Percentiles rank a stretch among this genome's conserved stretches.
Conservation (phyloP, 2,113 vertebrate genomes). For the Tretioscincus oriximinensis region DNA sequence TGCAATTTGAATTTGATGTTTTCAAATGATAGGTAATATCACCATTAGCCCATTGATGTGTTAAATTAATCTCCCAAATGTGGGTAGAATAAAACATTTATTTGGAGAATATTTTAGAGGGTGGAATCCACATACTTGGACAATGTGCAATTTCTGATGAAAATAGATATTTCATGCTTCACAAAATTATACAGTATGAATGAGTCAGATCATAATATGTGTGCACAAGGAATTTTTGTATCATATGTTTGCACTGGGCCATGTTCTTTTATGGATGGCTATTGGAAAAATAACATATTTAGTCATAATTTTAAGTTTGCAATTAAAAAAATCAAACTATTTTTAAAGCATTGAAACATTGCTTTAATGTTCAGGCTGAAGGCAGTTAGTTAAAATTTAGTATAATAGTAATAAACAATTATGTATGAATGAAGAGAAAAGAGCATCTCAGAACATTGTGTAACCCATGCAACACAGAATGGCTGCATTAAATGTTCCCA, state of each 20-base stretch:
- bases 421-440: neutral
- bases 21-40: neutral
- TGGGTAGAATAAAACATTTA: no score
- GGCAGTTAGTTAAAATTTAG: constrained; percentile 1
- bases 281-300: neutral
- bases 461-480: neutral
- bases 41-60: neutral
- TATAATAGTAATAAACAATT: neutral
- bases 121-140: no score
- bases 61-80: no score
- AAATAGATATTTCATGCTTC: neutral
- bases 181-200: neutral
- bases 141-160: neutral
- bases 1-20: neutral
- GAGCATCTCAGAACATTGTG: neutral
- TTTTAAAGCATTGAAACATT: neutral
- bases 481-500: neutral
- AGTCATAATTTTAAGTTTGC: constrained; percentile 17
- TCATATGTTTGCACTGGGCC: neutral
- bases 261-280: neutral
- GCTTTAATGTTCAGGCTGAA: no score
- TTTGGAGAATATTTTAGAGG: no score
- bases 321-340: constrained; percentile 2
- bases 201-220: no score
- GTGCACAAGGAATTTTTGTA: neutral